Base-by-base conservation (phyloP, 2,797 vertebrate genomes). In the Acanthurus tractus region DNA sequence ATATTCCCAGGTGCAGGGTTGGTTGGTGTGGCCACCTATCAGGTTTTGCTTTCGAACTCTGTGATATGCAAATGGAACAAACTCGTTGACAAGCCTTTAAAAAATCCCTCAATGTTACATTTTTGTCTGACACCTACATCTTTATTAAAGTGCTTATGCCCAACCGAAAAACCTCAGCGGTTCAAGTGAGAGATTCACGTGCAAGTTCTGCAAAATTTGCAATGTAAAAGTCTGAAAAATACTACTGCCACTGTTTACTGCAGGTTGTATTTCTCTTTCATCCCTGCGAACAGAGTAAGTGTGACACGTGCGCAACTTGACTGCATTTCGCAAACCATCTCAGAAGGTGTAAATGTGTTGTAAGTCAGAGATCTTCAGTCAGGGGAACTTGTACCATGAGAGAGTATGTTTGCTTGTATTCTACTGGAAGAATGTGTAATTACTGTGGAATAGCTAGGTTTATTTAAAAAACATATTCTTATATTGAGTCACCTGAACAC, bases 31-130 rank as follows among this genome's bases (percentile, higher is more conserved):
- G 48, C 25, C 36, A 50, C 52, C 34, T 63, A 62, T 23, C 0
- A 1, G 50, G 67, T 82, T 80, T 76, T 80, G 65, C 69, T 70
- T 80, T 81, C 36, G 13, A 85, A 22, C 40, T 63, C 23, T 63
- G 49, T 78, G 63, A 77, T 40, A 64, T 78, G 69, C 66, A 84
- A 72, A 82, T 59, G 4, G 0, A 0, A 57, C 12, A 0, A 61
- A 77, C 13, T 11, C 2, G 18, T 72, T 54, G 7, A 46, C n/a
- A 29, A 25, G 3, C 17, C 17, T 13, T 18, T 54, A 56, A 50
- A 83, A 85, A 77, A 61, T 34, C 36, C 74, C 65, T 67, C 4
- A 4, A 40, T n/a, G 6, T 49, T 49, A 48, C 6, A 7, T 48
- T 48, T 53, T 67, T 38, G 40, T 49, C 15, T 34, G 54, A 66